Evolutionary conservation across 2,797 vertebrate species (phyloP).

Genomic region (Hoplostethus mediterraneus): DNA sequence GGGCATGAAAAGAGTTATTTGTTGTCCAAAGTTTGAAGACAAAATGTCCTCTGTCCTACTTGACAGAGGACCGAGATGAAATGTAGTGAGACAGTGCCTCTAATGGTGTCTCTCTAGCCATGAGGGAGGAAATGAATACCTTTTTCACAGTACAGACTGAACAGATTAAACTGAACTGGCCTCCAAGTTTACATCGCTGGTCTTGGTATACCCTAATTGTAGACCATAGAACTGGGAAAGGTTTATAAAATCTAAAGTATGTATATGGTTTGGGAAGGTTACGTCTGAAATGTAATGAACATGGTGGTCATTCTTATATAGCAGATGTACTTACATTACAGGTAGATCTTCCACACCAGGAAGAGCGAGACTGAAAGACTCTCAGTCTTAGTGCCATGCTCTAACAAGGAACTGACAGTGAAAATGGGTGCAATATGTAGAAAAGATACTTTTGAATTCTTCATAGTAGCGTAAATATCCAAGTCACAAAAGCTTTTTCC

Average conservation of each 20-base stretch:
- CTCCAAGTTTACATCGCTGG: neutral
- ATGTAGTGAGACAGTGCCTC: neutral
- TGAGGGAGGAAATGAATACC: conserved; percentile 8
- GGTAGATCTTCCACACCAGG: too few species aligned
- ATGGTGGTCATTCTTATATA: too few species aligned
- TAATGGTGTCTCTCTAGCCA: conserved; percentile 27
- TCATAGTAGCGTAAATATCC: neutral
- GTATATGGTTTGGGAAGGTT: conserved; percentile 14
- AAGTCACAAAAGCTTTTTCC: neutral
- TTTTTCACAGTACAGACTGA: conserved; percentile 21
- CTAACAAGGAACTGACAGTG: too few species aligned
- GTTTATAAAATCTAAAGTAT: neutral
- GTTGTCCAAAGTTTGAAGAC: conserved; percentile 15
- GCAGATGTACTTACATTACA: too few species aligned
- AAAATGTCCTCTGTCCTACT: conserved; percentile 40
- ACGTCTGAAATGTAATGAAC: neutral
- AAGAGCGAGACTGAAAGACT: too few species aligned
- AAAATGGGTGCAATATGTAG: neutral
- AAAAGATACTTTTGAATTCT: neutral
- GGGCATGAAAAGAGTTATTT: conserved; percentile 16
- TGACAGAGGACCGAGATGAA: conserved; percentile 17
- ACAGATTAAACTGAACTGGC: neutral
- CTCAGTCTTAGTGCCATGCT: too few species aligned
- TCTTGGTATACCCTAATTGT: neutral
- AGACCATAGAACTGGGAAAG: neutral